These are phyloP conservation scores for Betta splendens DNA, from an alignment of 2,797 vertebrate species.

Conservation along the genomic window DNA sequence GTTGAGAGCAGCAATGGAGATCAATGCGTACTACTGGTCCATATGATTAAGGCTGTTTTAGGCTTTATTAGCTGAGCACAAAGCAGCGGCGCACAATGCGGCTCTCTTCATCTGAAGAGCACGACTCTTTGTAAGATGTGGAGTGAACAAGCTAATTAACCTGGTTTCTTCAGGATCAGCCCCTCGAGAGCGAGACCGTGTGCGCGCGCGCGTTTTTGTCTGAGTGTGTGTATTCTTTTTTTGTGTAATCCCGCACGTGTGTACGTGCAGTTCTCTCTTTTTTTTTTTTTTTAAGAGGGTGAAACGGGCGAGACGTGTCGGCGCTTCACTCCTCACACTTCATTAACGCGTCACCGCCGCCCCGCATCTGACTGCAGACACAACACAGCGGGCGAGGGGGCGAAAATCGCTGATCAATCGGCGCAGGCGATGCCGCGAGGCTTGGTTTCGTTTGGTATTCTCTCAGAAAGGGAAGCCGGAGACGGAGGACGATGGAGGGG, in stretches of 20 bases:
- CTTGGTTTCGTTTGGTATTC: slow-evolving; percentile 64
- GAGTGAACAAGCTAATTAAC: slow-evolving; percentile 90
- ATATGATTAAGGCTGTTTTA: slow-evolving; percentile 70
- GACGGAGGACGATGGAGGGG: slow-evolving; percentile 39
- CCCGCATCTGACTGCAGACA: slow-evolving; percentile 66
- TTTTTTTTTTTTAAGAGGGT: slow-evolving; percentile 43
- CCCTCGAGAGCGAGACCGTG: slow-evolving; percentile 82
- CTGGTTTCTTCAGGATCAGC: slow-evolving; percentile 81
- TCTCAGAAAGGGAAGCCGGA: slow-evolving; percentile 67
- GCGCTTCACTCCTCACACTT: slow-evolving; percentile 91
- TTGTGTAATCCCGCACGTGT: slow-evolving; percentile 2
- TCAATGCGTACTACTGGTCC: slow-evolving; percentile 57
- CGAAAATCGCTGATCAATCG: slow-evolving; percentile 35
- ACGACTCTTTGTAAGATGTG: slow-evolving; percentile 74
- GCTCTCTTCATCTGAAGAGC: slow-evolving; percentile 70
- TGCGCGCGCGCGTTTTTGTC: slow-evolving; percentile 26
- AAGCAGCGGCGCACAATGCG: slow-evolving; percentile 66
- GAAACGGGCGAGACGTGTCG: slow-evolving; percentile 84
- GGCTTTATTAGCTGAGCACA: slow-evolving; percentile 68
- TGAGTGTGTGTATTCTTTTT: slow-evolving; percentile 14
- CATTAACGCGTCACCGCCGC: slow-evolving; percentile 86
- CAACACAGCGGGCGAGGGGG: slow-evolving; percentile 38
- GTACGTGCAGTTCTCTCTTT: slow-evolving; percentile 24
- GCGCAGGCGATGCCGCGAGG: slow-evolving; percentile 30
- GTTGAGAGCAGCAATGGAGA: slow-evolving; percentile 57